Evolutionary conservation across 2,888 invertebrate genomes (phyloP).

Genomic region (Cephus sareptanus): DNA sequence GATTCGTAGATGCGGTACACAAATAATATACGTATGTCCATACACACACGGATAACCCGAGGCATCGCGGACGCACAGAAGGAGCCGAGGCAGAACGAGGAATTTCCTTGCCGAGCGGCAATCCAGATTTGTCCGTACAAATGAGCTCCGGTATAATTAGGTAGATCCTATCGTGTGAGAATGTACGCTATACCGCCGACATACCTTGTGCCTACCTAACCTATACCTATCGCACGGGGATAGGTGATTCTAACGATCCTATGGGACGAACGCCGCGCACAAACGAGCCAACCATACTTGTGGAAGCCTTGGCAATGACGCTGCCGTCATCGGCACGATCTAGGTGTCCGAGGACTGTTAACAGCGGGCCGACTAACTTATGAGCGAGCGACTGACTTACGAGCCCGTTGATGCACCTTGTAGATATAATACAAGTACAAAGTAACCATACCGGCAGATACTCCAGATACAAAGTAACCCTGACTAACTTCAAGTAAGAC

Average conservation of each 20-base stretch:
- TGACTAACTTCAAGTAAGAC: no score
- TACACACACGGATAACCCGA: neutral
- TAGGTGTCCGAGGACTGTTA: no score
- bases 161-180: slow-evolving; percentile 61
- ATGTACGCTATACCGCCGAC: slow-evolving; percentile 43
- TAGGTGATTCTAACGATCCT: slow-evolving; percentile 49
- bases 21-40: no score
- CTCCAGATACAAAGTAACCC: no score
- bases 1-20: no score
- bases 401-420: no score
- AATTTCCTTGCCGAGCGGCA: slow-evolving; percentile 52
- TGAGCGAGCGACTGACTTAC: no score
- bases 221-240: slow-evolving; percentile 30
- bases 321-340: slow-evolving; percentile 4
- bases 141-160: slow-evolving; percentile 58
- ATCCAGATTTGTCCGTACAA: slow-evolving; percentile 59
- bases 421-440: no score
- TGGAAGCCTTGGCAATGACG: slow-evolving; percentile 53
- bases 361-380: no score
- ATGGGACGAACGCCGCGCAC: slow-evolving; percentile 36
- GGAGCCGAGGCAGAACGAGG: slow-evolving; percentile 34
- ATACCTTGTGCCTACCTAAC: slow-evolving; percentile 30
- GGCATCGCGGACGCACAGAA: neutral
- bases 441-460: no score
- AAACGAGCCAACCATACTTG: slow-evolving; percentile 26